These are phyloP conservation scores for Pristionchus mayeri DNA, from an alignment of 2,888 invertebrate species.

Conservation along the genomic window DNA sequence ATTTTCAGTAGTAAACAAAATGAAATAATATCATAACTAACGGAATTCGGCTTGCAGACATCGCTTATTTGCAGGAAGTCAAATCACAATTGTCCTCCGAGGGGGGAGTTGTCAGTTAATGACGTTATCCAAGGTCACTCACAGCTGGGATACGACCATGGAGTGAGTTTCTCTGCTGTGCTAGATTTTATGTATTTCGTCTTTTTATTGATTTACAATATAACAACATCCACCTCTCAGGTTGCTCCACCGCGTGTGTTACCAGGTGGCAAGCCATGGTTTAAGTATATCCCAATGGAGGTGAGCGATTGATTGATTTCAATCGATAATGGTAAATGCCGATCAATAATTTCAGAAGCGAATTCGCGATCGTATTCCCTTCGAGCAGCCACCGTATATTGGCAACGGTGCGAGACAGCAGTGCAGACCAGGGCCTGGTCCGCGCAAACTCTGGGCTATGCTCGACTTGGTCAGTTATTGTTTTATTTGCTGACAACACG, in stretches of 20 bases:
- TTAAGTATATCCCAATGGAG: neutral
- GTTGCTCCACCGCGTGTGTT: neutral
- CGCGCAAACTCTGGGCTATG: neutral
- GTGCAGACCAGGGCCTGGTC: too few relatives aligned
- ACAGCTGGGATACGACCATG: neutral
- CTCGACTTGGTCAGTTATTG: neutral
- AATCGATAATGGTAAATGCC: neutral
- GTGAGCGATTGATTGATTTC: neutral
- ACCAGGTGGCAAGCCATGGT: neutral
- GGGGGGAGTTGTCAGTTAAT: neutral
- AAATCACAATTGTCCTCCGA: neutral
- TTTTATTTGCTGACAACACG: neutral
- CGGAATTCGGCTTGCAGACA: too few relatives aligned
- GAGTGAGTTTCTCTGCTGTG: neutral
- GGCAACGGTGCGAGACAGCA: too few relatives aligned
- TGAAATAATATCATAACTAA: too few relatives aligned
- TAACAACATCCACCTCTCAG: too few relatives aligned
- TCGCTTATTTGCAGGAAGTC: conserved; percentile 3
- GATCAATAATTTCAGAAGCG: neutral
- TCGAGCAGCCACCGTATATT: too few relatives aligned
- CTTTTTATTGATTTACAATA: too few relatives aligned
- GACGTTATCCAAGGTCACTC: neutral
- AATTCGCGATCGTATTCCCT: conserved; percentile 23
- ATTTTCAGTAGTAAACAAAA: neutral
- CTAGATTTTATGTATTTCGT: neutral